Evolutionary conservation across 2,888 invertebrate species (phyloP).

Genomic region (Perizoma affinitatum): DNA sequence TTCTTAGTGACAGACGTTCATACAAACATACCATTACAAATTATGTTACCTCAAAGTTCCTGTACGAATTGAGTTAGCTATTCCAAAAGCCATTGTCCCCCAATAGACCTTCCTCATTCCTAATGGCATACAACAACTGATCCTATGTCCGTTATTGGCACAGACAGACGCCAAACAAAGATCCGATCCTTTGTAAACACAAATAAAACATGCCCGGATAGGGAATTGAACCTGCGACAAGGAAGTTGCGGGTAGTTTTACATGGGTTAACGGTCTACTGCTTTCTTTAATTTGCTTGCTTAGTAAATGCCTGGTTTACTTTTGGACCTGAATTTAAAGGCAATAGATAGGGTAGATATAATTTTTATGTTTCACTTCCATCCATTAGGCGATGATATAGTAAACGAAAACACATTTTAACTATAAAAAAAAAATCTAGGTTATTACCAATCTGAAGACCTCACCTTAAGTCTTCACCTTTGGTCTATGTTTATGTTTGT

Average conservation of each 20-base stretch:
- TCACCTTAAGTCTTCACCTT: too few species aligned
- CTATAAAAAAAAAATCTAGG: too few species aligned
- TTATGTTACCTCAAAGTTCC: neutral
- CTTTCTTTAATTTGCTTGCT: conserved; percentile 16
- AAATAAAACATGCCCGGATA: conserved; percentile 44
- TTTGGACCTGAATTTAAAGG: neutral
- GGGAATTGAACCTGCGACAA: conserved; percentile 53
- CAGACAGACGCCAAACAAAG: conserved; percentile 74
- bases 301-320: neutral
- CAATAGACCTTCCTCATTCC: conserved; percentile 17
- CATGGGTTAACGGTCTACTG: conserved; percentile 11
- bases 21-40: neutral
- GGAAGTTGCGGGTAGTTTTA: conserved; percentile 19
- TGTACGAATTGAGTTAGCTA: conserved; percentile 6
- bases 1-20: neutral
- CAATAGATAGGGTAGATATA: too few species aligned
- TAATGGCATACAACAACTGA: conserved; percentile 30
- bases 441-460: too few species aligned
- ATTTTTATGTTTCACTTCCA: too few species aligned
- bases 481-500: too few species aligned
- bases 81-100: conserved; percentile 21
- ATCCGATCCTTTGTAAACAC: conserved; percentile 65
- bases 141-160: conserved; percentile 57
- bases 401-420: too few species aligned
- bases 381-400: too few species aligned